Evolutionary conservation across 1,140 invertebrate species (phyloP).

Genomic region (Amyelois transitella): DNA sequence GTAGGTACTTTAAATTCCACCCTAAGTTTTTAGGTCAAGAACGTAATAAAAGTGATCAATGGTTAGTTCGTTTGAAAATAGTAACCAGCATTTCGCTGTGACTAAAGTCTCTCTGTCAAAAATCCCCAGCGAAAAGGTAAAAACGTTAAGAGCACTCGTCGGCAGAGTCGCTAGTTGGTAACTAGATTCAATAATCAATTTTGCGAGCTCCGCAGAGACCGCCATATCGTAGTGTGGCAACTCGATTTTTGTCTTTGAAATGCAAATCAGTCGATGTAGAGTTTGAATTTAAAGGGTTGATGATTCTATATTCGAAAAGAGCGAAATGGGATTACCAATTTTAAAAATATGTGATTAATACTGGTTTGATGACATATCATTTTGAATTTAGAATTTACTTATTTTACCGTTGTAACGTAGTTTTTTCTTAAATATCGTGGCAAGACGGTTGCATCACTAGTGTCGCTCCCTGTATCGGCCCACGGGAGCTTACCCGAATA

Average conservation of each 20-base stretch:
- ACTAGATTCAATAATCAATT: constrained; percentile 72
- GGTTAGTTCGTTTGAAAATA: background rate
- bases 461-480: constrained; percentile 19
- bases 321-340: too few species aligned
- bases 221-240: constrained; percentile 12
- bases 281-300: too few species aligned
- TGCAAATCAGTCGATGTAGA: background rate
- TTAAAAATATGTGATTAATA: background rate
- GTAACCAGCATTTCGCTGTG: background rate
- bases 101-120: constrained; percentile 11
- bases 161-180: constrained; percentile 59
- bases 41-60: background rate
- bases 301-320: too few species aligned
- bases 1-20: too few species aligned
- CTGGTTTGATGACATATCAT: background rate
- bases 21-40: background rate
- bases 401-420: background rate
- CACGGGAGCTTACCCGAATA: constrained; percentile 38
- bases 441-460: constrained; percentile 7
- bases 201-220: constrained; percentile 34
- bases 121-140: constrained; percentile 41
- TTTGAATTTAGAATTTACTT: background rate
- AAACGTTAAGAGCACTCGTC: constrained; percentile 36
- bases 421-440: background rate
- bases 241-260: background rate